Base-by-base conservation (phyloP, 2,797 vertebrate species). In the Sylvia borin region DNA sequence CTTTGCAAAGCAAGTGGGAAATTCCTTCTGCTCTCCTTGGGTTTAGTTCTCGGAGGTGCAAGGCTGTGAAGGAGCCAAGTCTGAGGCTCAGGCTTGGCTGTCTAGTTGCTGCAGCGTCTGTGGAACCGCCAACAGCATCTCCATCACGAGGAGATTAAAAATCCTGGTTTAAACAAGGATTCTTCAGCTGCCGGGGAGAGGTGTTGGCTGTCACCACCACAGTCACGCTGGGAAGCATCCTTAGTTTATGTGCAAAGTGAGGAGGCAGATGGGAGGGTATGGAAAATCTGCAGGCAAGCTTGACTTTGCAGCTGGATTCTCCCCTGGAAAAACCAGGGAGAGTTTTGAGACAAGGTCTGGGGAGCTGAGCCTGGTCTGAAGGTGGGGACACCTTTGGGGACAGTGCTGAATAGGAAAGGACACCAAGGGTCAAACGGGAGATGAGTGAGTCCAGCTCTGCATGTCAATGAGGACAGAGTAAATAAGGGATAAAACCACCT, bases 401-500 rank as follows among this genome's bases (percentile, higher is more conserved):
- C 16, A 20, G 48, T 1, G 72, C 53, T 71, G 76, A 27, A 7
- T 47, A 65, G 86, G 90, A 72, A 91, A 95, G 90, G 92, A 94
- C 94, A 74, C 73, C 88, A 45, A 51, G 93, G 94, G 91, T 95
- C 94, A 92, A 79, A 78, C 9, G 21, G 84, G 84, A 95, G 93
- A 85, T 6, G 25, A 32, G 76, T 1, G 36, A 92, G 82, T 42
- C 80, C 76, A 29, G 85, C 95, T 96, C 91, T 95, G 95, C 92
- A 94, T 95, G 92, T 87, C 93, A 95, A 93, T 95, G 94, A 96
- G 90, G 88, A 64, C 77, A 85, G 89, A 95, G 88, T 87, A 97
- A 96, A 96, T 95, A 94, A 93, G 94, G 96, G 92, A 96, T 96
- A 91, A 94, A 95, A 89, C 78, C 82, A 87, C 94, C 87, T 97